A percentile compares a stretch with the other conserved stretches of the same genome.
phyloP scores from a whole-genome alignment of 1,140 invertebrate species.

The Leptinotarsa texana region DNA sequence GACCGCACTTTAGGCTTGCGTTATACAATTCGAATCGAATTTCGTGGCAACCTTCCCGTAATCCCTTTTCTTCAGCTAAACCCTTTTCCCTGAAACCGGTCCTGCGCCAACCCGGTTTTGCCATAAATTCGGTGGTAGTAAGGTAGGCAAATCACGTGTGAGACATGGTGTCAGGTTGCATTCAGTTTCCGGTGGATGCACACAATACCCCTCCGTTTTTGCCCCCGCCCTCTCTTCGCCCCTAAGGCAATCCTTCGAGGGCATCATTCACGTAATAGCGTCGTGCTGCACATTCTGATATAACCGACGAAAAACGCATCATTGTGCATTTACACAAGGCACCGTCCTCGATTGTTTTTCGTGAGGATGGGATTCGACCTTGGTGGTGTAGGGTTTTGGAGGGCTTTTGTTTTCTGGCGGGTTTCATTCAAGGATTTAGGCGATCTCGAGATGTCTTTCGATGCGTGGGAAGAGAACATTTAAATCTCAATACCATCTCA shows the following conservation, averaged over 20 bases:
- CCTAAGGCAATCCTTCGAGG: background rate
- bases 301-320: slow-evolving; percentile 9
- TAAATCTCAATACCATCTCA: too few species aligned
- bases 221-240: background rate
- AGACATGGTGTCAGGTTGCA: slow-evolving; percentile 42
- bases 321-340: slow-evolving; percentile 2
- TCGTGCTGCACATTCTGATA: slow-evolving; percentile 10
- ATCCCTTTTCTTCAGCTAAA: background rate
- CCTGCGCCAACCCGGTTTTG: slow-evolving; percentile 21
- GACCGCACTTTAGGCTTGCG: too few species aligned
- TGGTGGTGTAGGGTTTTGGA: background rate
- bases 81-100: background rate
- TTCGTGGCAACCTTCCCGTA: too few species aligned
- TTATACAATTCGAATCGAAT: too few species aligned
- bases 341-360: slow-evolving; percentile 5
- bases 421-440: background rate
- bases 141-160: slow-evolving; percentile 41
- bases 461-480: background rate
- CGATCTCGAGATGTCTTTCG: background rate
- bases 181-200: slow-evolving; percentile 36
- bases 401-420: background rate
- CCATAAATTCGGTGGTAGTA: slow-evolving; percentile 26
- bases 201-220: slow-evolving; percentile 19
- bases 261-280: slow-evolving; percentile 8
- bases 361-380: background rate